phyloP scores from a whole-genome alignment of 2,113 vertebrate genomes.

The Amazona guildingii region DNA sequence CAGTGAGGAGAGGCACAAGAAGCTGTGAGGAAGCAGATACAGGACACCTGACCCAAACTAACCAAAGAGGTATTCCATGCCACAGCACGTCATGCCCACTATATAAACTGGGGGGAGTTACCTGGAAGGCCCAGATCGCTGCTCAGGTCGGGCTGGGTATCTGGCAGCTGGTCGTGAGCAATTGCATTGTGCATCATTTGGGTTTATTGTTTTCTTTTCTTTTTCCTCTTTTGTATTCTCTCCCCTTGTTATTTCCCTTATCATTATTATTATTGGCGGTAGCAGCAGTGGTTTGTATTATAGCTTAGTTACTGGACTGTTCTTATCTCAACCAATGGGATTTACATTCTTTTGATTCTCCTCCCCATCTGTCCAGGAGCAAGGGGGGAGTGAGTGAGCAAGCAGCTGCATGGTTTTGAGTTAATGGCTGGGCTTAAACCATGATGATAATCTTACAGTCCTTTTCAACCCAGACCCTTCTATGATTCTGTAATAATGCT shows the following conservation, averaged over 20 bases:
- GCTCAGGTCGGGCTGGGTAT: not conserved
- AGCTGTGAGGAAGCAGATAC: not conserved
- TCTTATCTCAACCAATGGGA: not conserved
- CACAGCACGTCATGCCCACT: not conserved
- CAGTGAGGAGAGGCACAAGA: not conserved
- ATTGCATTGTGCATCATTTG: not conserved
- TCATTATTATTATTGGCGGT: not conserved
- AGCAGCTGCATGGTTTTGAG: not conserved
- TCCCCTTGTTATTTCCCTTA: not conserved
- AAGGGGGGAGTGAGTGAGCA: not conserved
- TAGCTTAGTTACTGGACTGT: not conserved
- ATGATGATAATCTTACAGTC: not conserved
- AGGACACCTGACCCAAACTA: not conserved
- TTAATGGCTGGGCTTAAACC: not conserved
- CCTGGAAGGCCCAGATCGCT: not conserved
- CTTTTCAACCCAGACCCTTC: not conserved
- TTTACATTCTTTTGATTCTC: not conserved
- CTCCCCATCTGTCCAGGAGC: not conserved
- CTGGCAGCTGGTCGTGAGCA: not conserved
- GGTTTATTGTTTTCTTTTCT: not conserved
- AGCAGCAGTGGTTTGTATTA: not conserved
- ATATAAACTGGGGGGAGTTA: not conserved
- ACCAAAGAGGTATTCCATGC: not conserved
- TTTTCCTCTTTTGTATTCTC: not conserved
- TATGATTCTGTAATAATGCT: not conserved